Evolutionary conservation across 64 coral and sea anemone species (phyloP).

Genomic region (Dendrophyllia cribrosa): DNA sequence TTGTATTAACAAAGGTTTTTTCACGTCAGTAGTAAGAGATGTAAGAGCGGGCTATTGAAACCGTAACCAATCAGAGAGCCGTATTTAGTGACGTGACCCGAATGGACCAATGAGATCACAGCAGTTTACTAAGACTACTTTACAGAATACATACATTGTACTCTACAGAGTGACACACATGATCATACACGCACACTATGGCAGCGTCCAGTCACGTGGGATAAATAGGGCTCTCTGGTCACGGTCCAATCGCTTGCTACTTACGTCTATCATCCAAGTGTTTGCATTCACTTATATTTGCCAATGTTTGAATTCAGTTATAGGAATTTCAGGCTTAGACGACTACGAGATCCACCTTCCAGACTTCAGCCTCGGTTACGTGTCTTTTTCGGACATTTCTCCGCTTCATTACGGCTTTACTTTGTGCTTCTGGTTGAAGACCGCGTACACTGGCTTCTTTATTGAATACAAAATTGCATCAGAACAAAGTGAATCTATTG

Average conservation of each 20-base stretch:
- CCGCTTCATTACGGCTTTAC: not conserved
- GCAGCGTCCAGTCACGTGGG: too few relatives aligned
- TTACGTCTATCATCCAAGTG: not conserved
- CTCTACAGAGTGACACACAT: too few relatives aligned
- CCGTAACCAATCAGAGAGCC: too few relatives aligned
- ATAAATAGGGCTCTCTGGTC: too few relatives aligned
- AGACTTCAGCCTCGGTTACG: not conserved
- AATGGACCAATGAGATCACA: too few relatives aligned
- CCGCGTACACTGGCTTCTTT: not conserved
- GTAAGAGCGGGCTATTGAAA: too few relatives aligned
- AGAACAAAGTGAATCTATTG: not conserved
- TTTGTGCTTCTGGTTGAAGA: conserved; percentile 16
- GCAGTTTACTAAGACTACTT: too few relatives aligned
- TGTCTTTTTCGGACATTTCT: not conserved
- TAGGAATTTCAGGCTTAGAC: not conserved
- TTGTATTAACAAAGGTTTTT: not conserved
- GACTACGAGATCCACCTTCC: not conserved
- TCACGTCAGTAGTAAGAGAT: not conserved
- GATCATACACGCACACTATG: too few relatives aligned
- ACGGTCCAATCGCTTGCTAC: not conserved
- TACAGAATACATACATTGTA: too few relatives aligned
- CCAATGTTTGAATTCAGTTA: too few relatives aligned
- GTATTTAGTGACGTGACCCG: too few relatives aligned
- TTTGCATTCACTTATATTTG: not conserved
- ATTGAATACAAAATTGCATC: not conserved